phyloP scores from a whole-genome alignment of 2,797 vertebrate genomes.

The Acomys russatus region DNA sequence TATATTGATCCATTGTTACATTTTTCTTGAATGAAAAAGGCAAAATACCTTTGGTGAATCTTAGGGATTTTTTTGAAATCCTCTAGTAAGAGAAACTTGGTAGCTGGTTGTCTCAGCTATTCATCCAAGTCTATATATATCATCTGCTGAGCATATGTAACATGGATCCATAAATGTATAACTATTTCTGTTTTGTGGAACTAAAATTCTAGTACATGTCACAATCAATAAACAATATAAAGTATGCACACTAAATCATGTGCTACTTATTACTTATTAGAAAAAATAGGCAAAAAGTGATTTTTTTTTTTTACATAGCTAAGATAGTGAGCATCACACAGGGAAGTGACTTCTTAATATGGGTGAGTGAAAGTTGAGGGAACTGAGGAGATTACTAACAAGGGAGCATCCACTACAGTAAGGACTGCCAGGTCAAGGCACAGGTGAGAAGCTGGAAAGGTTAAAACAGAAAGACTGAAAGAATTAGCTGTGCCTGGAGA shows the following conservation, averaged over 20 bases:
- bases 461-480: not conserved
- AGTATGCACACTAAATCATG: not conserved
- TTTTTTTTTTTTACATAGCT: not conserved
- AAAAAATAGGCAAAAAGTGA: slow-evolving; percentile 6
- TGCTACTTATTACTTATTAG: not conserved
- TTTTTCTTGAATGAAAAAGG: slow-evolving; percentile 10
- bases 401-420: not conserved
- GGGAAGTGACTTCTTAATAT: not conserved
- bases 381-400: not conserved
- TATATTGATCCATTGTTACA: not conserved
- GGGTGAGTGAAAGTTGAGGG: not conserved
- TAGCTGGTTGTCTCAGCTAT: not conserved
- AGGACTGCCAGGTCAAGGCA: not conserved
- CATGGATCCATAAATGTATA: not conserved
- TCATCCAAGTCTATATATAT: not conserved
- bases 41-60: not conserved
- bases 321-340: not conserved
- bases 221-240: not conserved
- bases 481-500: not conserved
- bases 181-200: not conserved
- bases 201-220: slow-evolving; percentile 28
- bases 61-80: slow-evolving; percentile 25
- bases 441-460: not conserved
- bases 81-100: not conserved
- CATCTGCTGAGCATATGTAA: not conserved